Base-by-base conservation (phyloP, 1,140 invertebrate genomes). In the Laodelphax striatellus region DNA sequence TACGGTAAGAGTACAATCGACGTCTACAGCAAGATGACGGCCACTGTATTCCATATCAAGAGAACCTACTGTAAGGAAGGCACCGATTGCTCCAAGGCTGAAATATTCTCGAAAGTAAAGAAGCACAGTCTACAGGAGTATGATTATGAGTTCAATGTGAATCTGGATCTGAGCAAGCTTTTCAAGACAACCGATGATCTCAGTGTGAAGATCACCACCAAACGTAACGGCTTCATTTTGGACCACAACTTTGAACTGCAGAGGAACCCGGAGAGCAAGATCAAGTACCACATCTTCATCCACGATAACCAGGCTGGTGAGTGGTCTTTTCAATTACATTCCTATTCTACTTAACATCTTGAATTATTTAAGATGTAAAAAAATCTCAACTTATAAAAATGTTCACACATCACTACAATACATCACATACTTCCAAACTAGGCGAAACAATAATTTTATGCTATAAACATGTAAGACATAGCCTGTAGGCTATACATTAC, bases 231-330 rank as follows among this genome's bases (percentile, higher is more conserved):
- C 21, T 73, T 77, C 19, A 74, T 75, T 2, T 70, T 78, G 5
- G 80, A 85, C 65, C 83, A 87, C 62, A 77, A 76, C 19, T 70
- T 86, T 10, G 84, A 86, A 65, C 70, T 86, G n/a, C 82, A 85
- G 63, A 74, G 83, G 50, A 77, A 77, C 22, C 69, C 72, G 0
- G 79, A 81, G 55, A 80, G 82, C 10, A 83, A 82, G 57, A 76
- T 80, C 31, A 84, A 87, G 64, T 79, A 85, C 16, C 80, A 82
- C 56, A 69, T 80, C 0, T 85, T 83, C 65, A 67, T 80, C 61
- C 78, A 82, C 56, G 81, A 82, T 5, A 79, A 79, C 5, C 71
- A 77, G 62, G 67, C 73, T 64, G 74, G 76, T 77, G 68, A 57
- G 65, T 65, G 5, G 9, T n/a, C 13, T 38, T 38, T 38, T 1